phyloP scores from a whole-genome alignment of 2,113 vertebrate genomes.

The Oreotrochilus melanogaster region DNA sequence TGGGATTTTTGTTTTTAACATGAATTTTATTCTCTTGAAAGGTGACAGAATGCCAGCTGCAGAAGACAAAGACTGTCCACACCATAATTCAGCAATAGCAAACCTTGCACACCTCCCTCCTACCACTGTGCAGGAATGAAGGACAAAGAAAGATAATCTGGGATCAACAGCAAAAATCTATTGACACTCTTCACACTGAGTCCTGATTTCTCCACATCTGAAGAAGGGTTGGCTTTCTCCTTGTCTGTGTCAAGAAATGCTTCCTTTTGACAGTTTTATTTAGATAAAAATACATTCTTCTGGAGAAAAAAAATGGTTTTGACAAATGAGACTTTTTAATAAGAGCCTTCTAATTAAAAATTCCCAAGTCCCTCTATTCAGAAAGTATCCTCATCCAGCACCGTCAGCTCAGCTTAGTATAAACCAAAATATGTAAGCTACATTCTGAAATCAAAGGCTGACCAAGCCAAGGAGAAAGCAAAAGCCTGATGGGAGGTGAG shows the following conservation, averaged over 20 bases:
- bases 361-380: background rate
- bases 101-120: rapidly evolving
- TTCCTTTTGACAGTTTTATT: background rate
- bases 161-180: background rate
- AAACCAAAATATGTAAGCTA: background rate
- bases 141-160: background rate
- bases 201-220: background rate
- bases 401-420: background rate
- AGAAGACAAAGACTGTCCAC: background rate
- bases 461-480: background rate
- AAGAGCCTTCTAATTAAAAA: background rate
- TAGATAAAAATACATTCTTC: background rate
- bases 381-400: background rate
- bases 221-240: background rate
- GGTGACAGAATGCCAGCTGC: background rate
- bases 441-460: background rate
- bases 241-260: background rate
- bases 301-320: background rate
- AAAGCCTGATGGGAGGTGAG: background rate
- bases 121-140: background rate
- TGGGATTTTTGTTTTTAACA: background rate
- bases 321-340: background rate
- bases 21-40: background rate
- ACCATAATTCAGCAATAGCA: background rate
- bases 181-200: background rate